Percentiles rank a stretch among this genome's conserved stretches.
Conservation (phyloP, 2,113 vertebrate genomes). For the Otus sunia region DNA sequence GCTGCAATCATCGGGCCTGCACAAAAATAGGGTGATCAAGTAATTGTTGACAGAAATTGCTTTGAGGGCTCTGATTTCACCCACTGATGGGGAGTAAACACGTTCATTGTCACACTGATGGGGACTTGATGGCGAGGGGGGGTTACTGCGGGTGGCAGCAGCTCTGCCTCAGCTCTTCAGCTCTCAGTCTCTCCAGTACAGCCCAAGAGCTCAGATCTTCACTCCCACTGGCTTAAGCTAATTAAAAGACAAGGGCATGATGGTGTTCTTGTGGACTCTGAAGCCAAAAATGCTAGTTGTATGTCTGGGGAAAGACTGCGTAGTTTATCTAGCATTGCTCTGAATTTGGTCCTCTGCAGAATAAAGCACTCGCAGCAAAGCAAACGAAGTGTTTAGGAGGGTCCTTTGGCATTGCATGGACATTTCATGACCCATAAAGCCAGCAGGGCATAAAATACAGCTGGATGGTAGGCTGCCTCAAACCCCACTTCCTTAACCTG, state of each 20-base stretch:
- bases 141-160: not conserved
- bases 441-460: not conserved
- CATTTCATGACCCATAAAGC: not conserved
- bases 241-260: not conserved
- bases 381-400: not conserved
- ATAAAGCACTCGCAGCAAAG: not conserved
- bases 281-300: fast-evolving
- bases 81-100: not conserved
- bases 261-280: not conserved
- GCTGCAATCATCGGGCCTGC: not conserved
- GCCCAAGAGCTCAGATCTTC: not conserved
- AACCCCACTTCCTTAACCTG: fast-evolving
- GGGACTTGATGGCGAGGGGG: not conserved
- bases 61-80: not conserved
- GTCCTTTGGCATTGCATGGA: not conserved
- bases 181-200: not conserved
- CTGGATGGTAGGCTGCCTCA: not conserved
- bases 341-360: not conserved
- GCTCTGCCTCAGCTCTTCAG: not conserved
- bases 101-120: not conserved
- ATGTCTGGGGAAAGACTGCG: not conserved
- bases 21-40: not conserved
- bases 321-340: not conserved
- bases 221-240: not conserved
- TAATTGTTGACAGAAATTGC: not conserved